Conservation (phyloP, 2,113 vertebrate genomes). For the Brachyhypopomus occidentalis region DNA sequence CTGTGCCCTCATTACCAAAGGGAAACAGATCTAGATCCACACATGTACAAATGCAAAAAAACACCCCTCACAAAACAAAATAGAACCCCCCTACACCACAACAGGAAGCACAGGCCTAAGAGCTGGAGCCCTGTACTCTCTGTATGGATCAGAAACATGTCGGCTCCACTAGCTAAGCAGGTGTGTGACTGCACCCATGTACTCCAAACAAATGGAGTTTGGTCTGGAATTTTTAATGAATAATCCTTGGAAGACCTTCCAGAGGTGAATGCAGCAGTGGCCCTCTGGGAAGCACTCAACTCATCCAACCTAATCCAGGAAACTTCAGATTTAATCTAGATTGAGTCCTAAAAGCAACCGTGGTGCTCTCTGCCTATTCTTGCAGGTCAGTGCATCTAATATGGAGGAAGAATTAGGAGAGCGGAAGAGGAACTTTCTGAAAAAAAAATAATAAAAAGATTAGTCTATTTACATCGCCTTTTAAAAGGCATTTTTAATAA, state of each 20-base stretch:
- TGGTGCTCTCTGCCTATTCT: background rate
- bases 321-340: background rate
- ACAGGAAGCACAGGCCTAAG: background rate
- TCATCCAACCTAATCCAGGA: slow-evolving; percentile 5
- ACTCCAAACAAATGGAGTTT: slow-evolving; percentile 1
- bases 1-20: background rate
- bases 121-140: background rate
- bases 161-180: background rate
- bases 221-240: too few relatives aligned
- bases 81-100: background rate
- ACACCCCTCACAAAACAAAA: background rate
- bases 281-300: slow-evolving; percentile 26
- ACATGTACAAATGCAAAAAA: background rate
- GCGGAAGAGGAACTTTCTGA: background rate
- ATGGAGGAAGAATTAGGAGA: background rate
- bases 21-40: background rate
- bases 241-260: slow-evolving; percentile 17
- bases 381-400: background rate
- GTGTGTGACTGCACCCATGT: background rate
- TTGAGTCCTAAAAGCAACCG: background rate
- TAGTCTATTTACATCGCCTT: background rate
- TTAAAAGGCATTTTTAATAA: background rate
- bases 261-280: background rate
- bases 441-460: too few relatives aligned
- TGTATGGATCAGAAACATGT: background rate